phyloP scores from a whole-genome alignment of 2,888 invertebrate genomes.

The Odontocolon sp. region DNA sequence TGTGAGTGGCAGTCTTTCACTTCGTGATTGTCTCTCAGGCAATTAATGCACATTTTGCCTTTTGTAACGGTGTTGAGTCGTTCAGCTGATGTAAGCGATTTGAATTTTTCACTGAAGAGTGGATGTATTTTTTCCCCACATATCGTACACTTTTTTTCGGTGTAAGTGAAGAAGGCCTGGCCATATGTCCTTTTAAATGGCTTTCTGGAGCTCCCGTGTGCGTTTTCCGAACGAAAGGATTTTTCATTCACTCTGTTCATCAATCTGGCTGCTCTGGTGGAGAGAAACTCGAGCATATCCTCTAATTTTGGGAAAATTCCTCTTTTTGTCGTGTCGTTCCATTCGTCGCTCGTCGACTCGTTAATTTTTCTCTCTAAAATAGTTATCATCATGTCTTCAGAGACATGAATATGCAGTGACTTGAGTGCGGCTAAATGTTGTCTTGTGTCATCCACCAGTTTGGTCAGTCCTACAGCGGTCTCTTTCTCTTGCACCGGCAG shows the following conservation, averaged over 20 bases:
- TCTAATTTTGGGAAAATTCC: too few relatives aligned
- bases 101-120: not conserved
- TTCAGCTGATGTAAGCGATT: not conserved
- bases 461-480: not conserved
- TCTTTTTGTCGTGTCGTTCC: too few relatives aligned
- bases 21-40: not conserved
- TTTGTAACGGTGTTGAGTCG: not conserved
- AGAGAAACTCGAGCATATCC: too few relatives aligned
- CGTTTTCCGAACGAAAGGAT: too few relatives aligned
- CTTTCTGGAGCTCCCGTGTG: too few relatives aligned
- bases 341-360: too few relatives aligned
- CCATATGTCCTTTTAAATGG: not conserved
- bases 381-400: too few relatives aligned
- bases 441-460: not conserved
- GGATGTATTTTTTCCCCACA: not conserved
- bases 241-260: too few relatives aligned
- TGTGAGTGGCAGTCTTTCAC: not conserved
- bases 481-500: constrained; percentile 8
- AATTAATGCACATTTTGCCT: not conserved
- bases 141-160: not conserved
- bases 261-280: too few relatives aligned
- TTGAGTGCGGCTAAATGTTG: too few relatives aligned
- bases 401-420: too few relatives aligned
- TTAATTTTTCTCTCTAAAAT: too few relatives aligned
- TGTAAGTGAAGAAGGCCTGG: not conserved